Base-by-base conservation (phyloP, 2,888 invertebrate genomes). In the Drosophila tripunctata region DNA sequence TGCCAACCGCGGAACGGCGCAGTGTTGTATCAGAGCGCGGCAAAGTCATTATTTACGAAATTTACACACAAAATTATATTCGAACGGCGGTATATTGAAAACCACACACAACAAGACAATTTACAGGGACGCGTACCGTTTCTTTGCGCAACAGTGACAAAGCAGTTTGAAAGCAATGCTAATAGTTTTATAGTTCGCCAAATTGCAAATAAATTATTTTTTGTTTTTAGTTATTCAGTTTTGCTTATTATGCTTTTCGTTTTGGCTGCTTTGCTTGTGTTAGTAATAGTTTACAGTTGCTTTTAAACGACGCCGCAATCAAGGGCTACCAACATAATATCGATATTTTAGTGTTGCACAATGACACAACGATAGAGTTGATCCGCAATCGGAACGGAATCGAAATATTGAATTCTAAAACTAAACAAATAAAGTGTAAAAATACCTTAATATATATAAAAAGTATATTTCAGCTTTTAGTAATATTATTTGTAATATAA, bases 21-120 rank as follows among this genome's bases (percentile, higher is more conserved):
- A 90, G 60, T 12, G 90, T 89, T 62, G 90, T 82, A 73, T 90
- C 90, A 38, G 88, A 87, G 44, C 89, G 88, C 31, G 90, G 89
- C 65, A 90, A 87, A 44, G 90, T 90, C 90, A 90, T 90, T 19
- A 48, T 76, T 33, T 73, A 17, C 35, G 8, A 14, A 22, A 14
- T 7, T 10, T 35, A 15, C 22, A 50, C 47, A 24, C 21, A 30
- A 65, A 30, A 4, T 19, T 24, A 22, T 33, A 57, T 45, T 24
- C 45, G 24, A 15, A 15, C 10, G 10, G 12, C 7, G 8, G 15
- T 12, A 1, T 15, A 1, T 44, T 33, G 5, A 14, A n/a, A n/a
- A n/a, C n/a, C n/a, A n/a, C n/a, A n/a, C n/a, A n/a, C n/a, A n/a
- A n/a, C n/a, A n/a, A n/a, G 3, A 12, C 14, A 17, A n/a, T 24